Evolutionary conservation across 2,113 vertebrate species (phyloP), one percentile per base, ranked within the genome.

Genomic region (Scomber japonicus): DNA sequence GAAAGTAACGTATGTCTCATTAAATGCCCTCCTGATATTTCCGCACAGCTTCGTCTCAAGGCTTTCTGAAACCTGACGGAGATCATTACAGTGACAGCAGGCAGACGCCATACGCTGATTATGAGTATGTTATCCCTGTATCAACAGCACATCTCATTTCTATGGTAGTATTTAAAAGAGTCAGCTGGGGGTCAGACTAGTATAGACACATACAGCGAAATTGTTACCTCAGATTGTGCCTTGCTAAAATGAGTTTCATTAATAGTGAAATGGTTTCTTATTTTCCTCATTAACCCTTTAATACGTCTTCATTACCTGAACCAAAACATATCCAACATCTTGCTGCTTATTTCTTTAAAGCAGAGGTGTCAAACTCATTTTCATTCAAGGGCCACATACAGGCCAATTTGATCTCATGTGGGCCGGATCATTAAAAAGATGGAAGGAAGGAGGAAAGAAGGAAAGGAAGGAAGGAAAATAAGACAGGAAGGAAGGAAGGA

Each of bases 1-100:
- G 75, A 78, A 63, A 65, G 48, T 74, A 75, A 82, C 81, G 59
- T 69, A 63, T 60, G 79, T 66, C 70, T 71, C 51, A 74, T 82
- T 75, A 79, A 79, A 63, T 44, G 57, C 46, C 62, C 57, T 61
- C 59, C 57, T 78, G 69, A 82, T 82, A 66, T 74, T 74, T 78
- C 69, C 59, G 78, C 83, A 51, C n/a, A 35, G 48, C 12, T 60
- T 59, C 61, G 21, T 40, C 54, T 59, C 30, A 12, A 57, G 16
- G 40, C 45, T 44, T 17, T 40, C 19, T 30, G 51, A 73, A 63
- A 50, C 14, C 70, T 67, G 82, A 17, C 49, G 8, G 71, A 31
- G 64, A 56, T 63, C 67, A 77, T 57, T 68, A 49, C 48, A 16
- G 56, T 73, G 73, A 81, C 44, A 54, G 57, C 78, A 31, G 21